Conservation (phyloP, 2,888 invertebrate genomes). For the Noctuana brunneofusca region DNA sequence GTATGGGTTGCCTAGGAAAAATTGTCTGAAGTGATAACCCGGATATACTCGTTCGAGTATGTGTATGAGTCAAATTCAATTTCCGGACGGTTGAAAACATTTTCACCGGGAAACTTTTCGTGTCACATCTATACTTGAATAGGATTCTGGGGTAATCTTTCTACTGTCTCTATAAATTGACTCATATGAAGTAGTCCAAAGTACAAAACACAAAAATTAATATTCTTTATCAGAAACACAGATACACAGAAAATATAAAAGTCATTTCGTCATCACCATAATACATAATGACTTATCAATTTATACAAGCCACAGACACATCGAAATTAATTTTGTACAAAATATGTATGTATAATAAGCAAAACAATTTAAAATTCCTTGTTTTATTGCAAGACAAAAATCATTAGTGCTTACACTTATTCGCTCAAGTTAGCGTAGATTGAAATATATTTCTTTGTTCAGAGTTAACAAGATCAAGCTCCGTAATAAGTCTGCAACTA, state of each 20-base stretch:
- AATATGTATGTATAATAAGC: not conserved
- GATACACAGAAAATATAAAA: no score
- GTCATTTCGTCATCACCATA: no score
- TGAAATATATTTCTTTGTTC: constrained; percentile 30
- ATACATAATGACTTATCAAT: no score
- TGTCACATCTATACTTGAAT: constrained; percentile 14
- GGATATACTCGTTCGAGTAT: no score
- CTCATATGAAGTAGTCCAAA: not conserved
- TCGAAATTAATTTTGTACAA: not conserved
- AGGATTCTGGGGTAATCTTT: constrained; percentile 11
- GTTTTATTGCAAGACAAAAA: not conserved
- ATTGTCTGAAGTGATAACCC: constrained; percentile 3
- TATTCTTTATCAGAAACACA: no score
- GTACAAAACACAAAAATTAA: no score
- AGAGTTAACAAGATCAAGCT: constrained; percentile 23
- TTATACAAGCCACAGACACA: not conserved
- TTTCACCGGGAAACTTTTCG: constrained; percentile 20
- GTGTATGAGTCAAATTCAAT: constrained; percentile 30
- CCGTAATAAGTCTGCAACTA: constrained; percentile 24
- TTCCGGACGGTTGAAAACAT: constrained; percentile 13
- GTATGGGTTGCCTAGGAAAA: not conserved
- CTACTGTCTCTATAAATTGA: not conserved
- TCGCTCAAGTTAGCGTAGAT: constrained; percentile 19
- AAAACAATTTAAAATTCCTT: not conserved
- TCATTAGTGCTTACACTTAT: constrained; percentile 15